Conservation (phyloP, 2,113 vertebrate species). For the Halichoerus grypus region DNA sequence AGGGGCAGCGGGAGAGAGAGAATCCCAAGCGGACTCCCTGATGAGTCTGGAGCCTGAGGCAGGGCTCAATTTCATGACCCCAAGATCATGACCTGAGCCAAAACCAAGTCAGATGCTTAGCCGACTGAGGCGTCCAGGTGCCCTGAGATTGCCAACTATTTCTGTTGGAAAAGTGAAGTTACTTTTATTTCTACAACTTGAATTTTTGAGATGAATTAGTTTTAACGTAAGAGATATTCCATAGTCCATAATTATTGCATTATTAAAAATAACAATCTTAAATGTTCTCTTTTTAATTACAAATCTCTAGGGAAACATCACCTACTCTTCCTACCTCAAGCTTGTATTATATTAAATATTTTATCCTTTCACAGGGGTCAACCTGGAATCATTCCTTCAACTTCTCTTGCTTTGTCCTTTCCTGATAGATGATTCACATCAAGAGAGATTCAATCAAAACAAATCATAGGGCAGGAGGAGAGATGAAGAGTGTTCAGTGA, state of each 20-base stretch:
- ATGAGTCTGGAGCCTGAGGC: too few species aligned
- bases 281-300: neutral
- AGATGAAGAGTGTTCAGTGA: neutral
- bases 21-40: too few species aligned
- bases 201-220: conserved; percentile 7
- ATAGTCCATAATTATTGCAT: neutral
- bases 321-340: neutral
- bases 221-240: conserved; percentile 12
- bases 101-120: neutral
- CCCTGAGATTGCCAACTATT: neutral
- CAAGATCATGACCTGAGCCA: neutral
- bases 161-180: too few species aligned
- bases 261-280: conserved; percentile 33
- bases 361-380: conserved; percentile 24
- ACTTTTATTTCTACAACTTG: neutral
- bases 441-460: neutral
- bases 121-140: neutral
- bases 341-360: neutral
- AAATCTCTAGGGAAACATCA: conserved; percentile 30
- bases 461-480: neutral
- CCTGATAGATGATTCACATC: conserved; percentile 4
- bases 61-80: neutral
- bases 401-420: conserved; percentile 47
- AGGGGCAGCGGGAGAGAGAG: neutral
- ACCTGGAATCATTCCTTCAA: neutral